A percentile compares a stretch with the other conserved stretches of the same genome.
phyloP scores from a whole-genome alignment of 2,113 vertebrate species.

The Lophius piscatorius region DNA sequence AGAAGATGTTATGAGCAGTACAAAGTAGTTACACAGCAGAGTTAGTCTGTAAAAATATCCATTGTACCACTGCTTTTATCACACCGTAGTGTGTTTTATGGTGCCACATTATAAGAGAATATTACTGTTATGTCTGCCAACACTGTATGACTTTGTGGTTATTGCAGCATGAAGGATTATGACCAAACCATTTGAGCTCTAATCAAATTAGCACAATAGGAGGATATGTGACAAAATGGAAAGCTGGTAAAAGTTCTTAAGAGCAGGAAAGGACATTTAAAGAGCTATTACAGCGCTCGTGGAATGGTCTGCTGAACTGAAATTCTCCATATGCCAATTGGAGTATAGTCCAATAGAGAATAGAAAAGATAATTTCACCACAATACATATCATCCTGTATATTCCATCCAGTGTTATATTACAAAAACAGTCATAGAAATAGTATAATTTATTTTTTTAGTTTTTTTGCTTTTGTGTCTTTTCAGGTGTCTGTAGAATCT shows the following conservation, averaged over 20 bases:
- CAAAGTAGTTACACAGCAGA: background rate
- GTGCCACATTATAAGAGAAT: constrained; percentile 9
- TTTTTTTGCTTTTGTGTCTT: too few relatives aligned
- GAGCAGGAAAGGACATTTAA: constrained; percentile 27
- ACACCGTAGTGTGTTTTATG: constrained; percentile 10
- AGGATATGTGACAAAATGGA: constrained; percentile 22
- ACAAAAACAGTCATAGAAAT: background rate
- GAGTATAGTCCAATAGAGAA: constrained; percentile 27
- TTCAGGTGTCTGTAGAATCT: too few relatives aligned
- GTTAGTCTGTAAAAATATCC: constrained; percentile 2
- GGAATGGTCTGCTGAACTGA: constrained; percentile 18
- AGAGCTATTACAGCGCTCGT: constrained; percentile 24
- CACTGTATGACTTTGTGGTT: constrained; percentile 12
- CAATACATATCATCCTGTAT: background rate
- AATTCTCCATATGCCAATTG: constrained; percentile 9
- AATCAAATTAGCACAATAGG: constrained; percentile 45
- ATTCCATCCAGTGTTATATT: background rate
- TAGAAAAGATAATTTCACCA: background rate
- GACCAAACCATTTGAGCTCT: constrained; percentile 23
- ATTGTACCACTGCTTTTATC: background rate
- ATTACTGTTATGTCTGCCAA: constrained; percentile 7
- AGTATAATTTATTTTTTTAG: accelerated
- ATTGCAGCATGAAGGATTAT: constrained; percentile 7
- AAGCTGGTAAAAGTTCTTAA: constrained; percentile 30
- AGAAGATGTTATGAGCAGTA: constrained; percentile 3